A percentile compares a stretch with the other conserved stretches of the same genome.
These are phyloP conservation scores for Ctenopoma multispine DNA, from an alignment of 2,797 vertebrate species.

Conservation along the genomic window DNA sequence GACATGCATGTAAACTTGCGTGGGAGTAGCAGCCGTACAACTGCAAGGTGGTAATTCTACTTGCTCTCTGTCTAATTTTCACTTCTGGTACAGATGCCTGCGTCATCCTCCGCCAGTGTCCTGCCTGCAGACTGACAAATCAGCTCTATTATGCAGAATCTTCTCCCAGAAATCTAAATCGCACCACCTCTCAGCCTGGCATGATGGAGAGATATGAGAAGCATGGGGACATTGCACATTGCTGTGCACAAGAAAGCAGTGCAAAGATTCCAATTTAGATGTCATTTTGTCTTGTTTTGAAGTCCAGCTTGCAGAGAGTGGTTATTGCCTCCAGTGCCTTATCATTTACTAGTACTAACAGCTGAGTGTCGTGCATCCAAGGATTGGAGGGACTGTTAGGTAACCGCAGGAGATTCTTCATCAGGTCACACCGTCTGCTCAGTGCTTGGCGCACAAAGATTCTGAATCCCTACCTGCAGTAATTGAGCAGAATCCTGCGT, in stretches of 20 bases:
- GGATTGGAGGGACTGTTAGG: conserved; percentile 32
- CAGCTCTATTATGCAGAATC: conserved; percentile 21
- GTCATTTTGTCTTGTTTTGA: conserved; percentile 64
- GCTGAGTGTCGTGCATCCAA: conserved; percentile 34
- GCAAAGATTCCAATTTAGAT: conserved; percentile 69
- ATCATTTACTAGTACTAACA: conserved; percentile 45
- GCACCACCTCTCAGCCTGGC: conserved; percentile 27
- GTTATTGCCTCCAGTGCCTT: conserved; percentile 48
- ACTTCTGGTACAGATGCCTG: conserved; percentile 1
- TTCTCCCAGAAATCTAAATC: conserved; percentile 37
- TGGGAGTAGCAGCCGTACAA: too few species aligned
- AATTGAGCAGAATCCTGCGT: conserved; percentile 41
- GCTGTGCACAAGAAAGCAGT: conserved; percentile 29
- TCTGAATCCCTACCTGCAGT: conserved; percentile 33
- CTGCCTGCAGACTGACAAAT: conserved; percentile 21
- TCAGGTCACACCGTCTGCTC: conserved; percentile 34
- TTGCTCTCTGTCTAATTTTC: background rate
- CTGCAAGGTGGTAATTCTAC: too few species aligned
- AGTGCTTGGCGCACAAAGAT: conserved; percentile 18
- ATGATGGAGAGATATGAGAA: conserved; percentile 45
- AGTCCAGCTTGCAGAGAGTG: conserved; percentile 46
- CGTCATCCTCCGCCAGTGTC: conserved; percentile 10
- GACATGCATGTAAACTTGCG: too few species aligned
- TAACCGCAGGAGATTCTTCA: conserved; percentile 60
- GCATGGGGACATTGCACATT: conserved; percentile 17